Percentiles rank a stretch among this genome's conserved stretches.
Conservation (phyloP, 2,888 invertebrate genomes). For the Anthophora plumipes region DNA sequence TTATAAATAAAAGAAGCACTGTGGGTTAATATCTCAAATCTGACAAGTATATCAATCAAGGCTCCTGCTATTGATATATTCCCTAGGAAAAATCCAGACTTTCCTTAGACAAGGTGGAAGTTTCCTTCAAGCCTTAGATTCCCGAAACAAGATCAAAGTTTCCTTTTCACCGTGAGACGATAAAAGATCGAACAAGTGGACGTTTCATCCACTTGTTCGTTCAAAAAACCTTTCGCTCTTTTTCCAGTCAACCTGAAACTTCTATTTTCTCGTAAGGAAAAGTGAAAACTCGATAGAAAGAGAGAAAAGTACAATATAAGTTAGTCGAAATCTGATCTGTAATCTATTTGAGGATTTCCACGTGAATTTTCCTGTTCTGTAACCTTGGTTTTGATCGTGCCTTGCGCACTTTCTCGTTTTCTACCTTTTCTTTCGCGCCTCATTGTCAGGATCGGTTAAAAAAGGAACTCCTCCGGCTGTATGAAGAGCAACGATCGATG, state of each 20-base stretch:
- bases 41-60: too few relatives aligned
- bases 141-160: neutral
- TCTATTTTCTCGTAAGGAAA: slow-evolving; percentile 30
- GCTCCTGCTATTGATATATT: too few relatives aligned
- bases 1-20: too few relatives aligned
- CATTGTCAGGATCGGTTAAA: slow-evolving; percentile 61
- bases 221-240: neutral
- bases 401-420: slow-evolving; percentile 45
- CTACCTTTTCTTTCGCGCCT: slow-evolving; percentile 49
- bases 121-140: neutral
- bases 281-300: neutral
- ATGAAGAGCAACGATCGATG: slow-evolving; percentile 55
- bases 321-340: slow-evolving; percentile 26
- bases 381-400: too few relatives aligned
- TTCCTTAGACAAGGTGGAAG: too few relatives aligned
- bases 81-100: too few relatives aligned
- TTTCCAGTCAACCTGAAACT: neutral
- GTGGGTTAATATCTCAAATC: too few relatives aligned
- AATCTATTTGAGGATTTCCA: slow-evolving; percentile 25
- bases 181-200: neutral
- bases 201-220: slow-evolving; percentile 12
- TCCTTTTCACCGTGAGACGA: neutral
- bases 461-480: slow-evolving; percentile 54
- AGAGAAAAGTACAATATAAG: slow-evolving; percentile 2
- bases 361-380: slow-evolving; percentile 47